Conservation (phyloP, 2,113 vertebrate species). For the Diphyllodes magnificus region DNA sequence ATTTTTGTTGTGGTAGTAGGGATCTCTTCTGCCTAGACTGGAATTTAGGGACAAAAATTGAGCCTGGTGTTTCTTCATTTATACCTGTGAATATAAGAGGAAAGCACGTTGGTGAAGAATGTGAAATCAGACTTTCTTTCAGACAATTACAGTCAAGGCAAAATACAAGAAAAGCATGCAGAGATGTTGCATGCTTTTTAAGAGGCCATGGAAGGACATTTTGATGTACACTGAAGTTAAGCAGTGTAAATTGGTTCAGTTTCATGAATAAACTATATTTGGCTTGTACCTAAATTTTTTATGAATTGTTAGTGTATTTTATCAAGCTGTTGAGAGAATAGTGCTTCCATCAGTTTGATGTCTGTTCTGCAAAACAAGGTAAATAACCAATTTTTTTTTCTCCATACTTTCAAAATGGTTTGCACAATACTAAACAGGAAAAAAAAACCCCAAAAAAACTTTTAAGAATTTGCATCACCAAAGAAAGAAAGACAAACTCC, state of each 20-base stretch:
- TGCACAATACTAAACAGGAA: background rate
- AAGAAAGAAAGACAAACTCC: background rate
- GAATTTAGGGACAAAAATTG: background rate
- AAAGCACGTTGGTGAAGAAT: background rate
- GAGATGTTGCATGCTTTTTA: background rate
- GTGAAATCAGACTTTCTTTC: background rate
- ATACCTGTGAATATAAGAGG: background rate
- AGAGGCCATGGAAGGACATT: background rate
- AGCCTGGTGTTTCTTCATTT: accelerated
- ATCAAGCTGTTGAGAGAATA: background rate
- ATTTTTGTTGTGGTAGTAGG: background rate
- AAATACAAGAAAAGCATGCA: background rate
- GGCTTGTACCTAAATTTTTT: background rate
- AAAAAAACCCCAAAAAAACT: background rate
- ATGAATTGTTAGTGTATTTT: background rate
- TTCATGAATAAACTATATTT: constrained; percentile 12
- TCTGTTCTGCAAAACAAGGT: background rate
- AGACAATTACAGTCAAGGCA: background rate
- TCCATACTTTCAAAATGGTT: background rate
- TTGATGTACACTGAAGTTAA: background rate
- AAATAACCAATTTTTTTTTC: background rate
- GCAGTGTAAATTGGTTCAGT: background rate
- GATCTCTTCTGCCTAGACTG: background rate
- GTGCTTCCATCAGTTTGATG: background rate
- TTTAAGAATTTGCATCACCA: background rate